A percentile compares a stretch with the other conserved stretches of the same genome.
Conservation (phyloP, 2,113 vertebrate genomes). For the Microtus oregoni region DNA sequence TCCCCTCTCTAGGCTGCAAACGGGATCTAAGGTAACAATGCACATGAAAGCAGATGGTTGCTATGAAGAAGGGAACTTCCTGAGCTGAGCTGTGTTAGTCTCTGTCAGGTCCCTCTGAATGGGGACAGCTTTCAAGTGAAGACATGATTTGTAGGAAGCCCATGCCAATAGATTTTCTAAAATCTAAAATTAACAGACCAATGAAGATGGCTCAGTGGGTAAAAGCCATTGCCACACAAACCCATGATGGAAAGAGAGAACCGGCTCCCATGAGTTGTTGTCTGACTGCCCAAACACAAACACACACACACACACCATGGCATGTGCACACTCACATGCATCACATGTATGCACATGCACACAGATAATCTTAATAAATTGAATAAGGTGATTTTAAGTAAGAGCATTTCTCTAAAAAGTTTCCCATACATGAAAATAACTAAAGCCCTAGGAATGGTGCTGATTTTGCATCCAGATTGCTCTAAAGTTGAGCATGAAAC, state of each 20-base stretch:
- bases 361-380: background rate
- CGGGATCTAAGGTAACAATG: background rate
- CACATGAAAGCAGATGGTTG: background rate
- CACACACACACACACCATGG: too few relatives aligned
- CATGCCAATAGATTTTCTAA: background rate
- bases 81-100: too few relatives aligned
- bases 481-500: background rate
- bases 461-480: background rate
- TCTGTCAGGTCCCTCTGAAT: background rate
- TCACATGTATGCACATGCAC: background rate
- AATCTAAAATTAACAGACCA: background rate
- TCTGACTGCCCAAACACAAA: too few relatives aligned
- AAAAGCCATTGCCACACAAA: background rate
- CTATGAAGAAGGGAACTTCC: background rate
- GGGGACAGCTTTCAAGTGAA: background rate
- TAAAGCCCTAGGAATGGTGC: too few relatives aligned
- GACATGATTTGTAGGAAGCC: background rate
- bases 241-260: background rate
- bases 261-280: background rate
- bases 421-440: background rate
- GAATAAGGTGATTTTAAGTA: background rate
- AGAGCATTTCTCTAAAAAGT: background rate
- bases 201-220: background rate
- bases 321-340: too few relatives aligned
- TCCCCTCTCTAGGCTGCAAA: conserved; percentile 23